Percentiles rank a stretch among this genome's conserved stretches.
These are phyloP conservation scores for Temnothorax curvispinosus DNA, from an alignment of 1,140 invertebrate genomes.

Conservation along the genomic window DNA sequence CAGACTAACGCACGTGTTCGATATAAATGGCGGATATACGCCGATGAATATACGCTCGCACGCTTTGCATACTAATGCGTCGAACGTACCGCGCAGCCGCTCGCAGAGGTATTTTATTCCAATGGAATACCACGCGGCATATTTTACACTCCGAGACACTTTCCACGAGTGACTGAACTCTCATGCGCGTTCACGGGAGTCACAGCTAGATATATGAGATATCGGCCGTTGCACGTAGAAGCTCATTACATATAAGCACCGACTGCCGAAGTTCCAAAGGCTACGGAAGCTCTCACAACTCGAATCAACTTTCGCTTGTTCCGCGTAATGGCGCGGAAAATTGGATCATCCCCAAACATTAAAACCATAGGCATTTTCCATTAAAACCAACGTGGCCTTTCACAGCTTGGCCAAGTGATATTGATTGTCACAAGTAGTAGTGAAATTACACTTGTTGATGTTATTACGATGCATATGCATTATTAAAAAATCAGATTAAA, in stretches of 20 bases:
- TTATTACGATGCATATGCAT: not conserved
- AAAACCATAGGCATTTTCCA: constrained; percentile 6
- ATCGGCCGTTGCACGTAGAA: not conserved
- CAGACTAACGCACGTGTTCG: constrained; percentile 7
- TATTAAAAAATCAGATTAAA: not conserved
- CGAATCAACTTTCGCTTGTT: constrained; percentile 38
- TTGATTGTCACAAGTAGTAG: not conserved
- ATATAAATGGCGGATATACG: constrained; percentile 28
- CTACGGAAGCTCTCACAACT: not conserved
- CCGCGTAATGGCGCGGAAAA: constrained; percentile 39
- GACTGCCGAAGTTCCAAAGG: not conserved
- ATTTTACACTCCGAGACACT: constrained; percentile 34
- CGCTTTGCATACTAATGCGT: constrained; percentile 48
- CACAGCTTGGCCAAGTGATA: not conserved
- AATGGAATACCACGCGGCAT: not conserved
- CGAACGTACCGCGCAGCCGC: not conserved
- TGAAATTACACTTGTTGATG: not conserved
- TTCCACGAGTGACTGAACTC: constrained; percentile 1
- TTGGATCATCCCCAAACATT: constrained; percentile 41
- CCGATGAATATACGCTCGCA: constrained; percentile 35
- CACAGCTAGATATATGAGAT: constrained; percentile 21
- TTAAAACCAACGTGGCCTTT: not conserved
- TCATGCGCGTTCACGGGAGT: not conserved
- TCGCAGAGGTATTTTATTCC: constrained; percentile 45
- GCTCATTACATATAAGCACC: not conserved